Percentiles rank a stretch among this genome's conserved stretches.
Conservation (phyloP, 1,140 invertebrate genomes). For the Probaryconus sp. region DNA sequence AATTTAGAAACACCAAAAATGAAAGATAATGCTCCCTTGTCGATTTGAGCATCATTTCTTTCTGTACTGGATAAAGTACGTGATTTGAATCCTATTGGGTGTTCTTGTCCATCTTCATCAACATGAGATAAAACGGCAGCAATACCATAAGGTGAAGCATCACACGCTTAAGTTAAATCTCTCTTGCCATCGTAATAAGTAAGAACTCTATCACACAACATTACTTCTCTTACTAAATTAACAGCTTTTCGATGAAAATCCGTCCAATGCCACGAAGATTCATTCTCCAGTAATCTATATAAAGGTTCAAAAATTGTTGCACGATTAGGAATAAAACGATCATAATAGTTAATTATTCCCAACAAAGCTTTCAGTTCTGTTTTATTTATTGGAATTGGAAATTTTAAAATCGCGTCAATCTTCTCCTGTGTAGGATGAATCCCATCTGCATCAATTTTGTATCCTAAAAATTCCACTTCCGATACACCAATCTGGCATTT, state of each 20-base stretch:
- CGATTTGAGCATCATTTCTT: no score
- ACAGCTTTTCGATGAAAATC: conserved; percentile 44
- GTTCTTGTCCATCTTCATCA: not conserved
- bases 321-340: conserved; percentile 66
- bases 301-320: conserved; percentile 49
- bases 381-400: no score
- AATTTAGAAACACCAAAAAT: no score
- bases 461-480: no score
- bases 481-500: no score
- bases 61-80: no score
- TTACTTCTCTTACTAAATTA: no score
- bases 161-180: conserved; percentile 1
- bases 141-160: conserved; percentile 23
- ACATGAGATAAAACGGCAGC: conserved; percentile 63
- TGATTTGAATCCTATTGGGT: no score
- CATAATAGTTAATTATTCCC: conserved; percentile 69
- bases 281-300: conserved; percentile 36
- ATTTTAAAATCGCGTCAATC: no score
- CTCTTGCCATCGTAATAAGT: conserved; percentile 61
- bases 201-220: conserved; percentile 63
- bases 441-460: no score
- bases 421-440: no score
- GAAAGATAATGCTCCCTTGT: conserved; percentile 76
- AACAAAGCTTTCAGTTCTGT: conserved; percentile 65
- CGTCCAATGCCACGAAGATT: conserved; percentile 56